Conservation (phyloP, 2,113 vertebrate genomes). For the Aplodontia rufa region DNA sequence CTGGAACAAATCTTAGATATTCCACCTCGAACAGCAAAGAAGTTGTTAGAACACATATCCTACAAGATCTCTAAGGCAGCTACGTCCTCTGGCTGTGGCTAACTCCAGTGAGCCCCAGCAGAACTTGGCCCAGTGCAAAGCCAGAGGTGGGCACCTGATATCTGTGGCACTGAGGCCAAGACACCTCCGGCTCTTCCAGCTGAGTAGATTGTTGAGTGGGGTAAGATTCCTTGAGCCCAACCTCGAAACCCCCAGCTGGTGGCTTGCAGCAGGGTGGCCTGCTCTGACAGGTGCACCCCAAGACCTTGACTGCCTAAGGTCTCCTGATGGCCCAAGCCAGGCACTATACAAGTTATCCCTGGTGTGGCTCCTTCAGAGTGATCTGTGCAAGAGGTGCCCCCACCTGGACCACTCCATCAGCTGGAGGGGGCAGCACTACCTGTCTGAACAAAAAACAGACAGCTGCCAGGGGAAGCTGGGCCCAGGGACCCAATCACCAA, state of each 20-base stretch:
- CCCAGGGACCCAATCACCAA: not conserved
- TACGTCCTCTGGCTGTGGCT: not conserved
- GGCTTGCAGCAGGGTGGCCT: not conserved
- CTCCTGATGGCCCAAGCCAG: not conserved
- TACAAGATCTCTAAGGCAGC: not conserved
- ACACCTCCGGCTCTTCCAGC: not conserved
- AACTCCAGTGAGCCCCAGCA: not conserved
- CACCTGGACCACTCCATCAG: not conserved
- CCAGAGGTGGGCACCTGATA: too few species aligned
- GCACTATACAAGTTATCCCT: not conserved
- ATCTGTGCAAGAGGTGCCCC: accelerated
- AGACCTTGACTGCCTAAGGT: not conserved
- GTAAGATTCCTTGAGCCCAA: not conserved
- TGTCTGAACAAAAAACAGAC: not conserved
- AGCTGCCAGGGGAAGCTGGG: not conserved
- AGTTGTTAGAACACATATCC: not conserved
- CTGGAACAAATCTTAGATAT: not conserved
- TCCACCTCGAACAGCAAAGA: not conserved
- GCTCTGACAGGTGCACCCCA: not conserved
- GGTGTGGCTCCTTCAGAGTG: too few species aligned
- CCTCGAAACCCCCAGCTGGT: not conserved
- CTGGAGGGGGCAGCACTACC: not conserved
- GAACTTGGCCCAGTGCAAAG: not conserved
- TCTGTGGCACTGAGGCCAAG: not conserved
- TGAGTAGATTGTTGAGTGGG: not conserved